Conservation (phyloP, 53 echinoderm and acorn worm species). For the Echinometra lucunter region DNA sequence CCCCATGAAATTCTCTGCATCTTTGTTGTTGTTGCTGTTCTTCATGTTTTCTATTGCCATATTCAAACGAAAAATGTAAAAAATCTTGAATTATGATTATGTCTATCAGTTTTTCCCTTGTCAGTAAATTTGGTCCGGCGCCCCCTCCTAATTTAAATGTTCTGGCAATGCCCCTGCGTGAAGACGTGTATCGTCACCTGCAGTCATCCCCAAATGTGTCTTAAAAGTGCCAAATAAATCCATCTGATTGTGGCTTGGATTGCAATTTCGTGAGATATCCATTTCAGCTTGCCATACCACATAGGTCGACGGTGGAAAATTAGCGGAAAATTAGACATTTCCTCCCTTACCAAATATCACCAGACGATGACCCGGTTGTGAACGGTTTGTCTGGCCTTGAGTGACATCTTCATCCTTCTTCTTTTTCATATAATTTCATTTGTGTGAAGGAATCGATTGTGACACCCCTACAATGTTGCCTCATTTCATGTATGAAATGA, state of each 20-base stretch:
- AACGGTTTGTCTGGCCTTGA: not conserved
- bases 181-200: not conserved
- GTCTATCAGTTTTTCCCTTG: too few species aligned
- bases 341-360: not conserved
- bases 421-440: too few species aligned
- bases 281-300: constrained; percentile 8
- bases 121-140: too few species aligned
- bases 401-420: not conserved
- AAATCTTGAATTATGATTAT: too few species aligned
- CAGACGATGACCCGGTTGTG: not conserved
- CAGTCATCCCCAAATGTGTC: not conserved
- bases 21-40: too few species aligned
- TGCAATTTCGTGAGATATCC: constrained; percentile 35
- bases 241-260: constrained; percentile 18
- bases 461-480: too few species aligned
- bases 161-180: too few species aligned
- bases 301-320: not conserved
- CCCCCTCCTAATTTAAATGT: too few species aligned
- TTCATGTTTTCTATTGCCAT: too few species aligned
- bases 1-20: too few species aligned
- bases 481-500: too few species aligned
- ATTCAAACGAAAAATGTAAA: not conserved
- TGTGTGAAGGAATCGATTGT: too few species aligned
- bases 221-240: constrained; percentile 45
- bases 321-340: constrained; percentile 2